These are phyloP conservation scores for Sander lucioperca DNA, from an alignment of 2,113 vertebrate species.

Conservation along the genomic window DNA sequence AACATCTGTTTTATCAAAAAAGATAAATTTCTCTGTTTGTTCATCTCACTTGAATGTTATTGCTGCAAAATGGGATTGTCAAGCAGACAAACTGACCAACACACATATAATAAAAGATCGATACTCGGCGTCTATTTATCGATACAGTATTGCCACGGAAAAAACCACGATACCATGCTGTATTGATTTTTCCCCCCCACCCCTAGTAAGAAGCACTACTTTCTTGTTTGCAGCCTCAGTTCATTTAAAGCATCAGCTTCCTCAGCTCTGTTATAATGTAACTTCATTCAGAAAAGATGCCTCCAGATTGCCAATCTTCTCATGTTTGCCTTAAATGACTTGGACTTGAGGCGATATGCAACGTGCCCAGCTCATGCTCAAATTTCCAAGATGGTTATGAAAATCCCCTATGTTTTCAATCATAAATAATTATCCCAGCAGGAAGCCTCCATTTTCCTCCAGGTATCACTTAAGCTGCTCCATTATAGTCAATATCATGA, in stretches of 20 bases:
- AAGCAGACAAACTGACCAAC: too few species aligned
- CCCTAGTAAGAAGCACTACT: background rate
- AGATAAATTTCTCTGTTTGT: too few species aligned
- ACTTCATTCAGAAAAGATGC: conserved; percentile 20
- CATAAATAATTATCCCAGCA: conserved; percentile 41
- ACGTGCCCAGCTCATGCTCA: background rate
- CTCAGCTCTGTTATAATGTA: background rate
- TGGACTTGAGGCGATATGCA: background rate
- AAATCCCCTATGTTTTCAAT: conserved; percentile 32
- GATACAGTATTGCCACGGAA: too few species aligned
- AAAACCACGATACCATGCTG: too few species aligned
- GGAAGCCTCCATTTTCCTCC: conserved; percentile 36
- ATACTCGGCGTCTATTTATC: too few species aligned
- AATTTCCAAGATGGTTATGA: conserved; percentile 21
- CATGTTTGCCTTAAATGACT: background rate
- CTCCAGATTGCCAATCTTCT: conserved; percentile 29
- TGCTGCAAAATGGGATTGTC: too few species aligned
- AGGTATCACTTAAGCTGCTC: conserved; percentile 36
- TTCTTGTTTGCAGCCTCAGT: conserved; percentile 1
- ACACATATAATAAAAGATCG: too few species aligned
- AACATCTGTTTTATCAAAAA: too few species aligned
- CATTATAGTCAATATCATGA: conserved; percentile 44
- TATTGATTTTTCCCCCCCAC: too few species aligned
- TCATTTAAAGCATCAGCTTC: conserved; percentile 14
- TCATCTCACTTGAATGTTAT: too few species aligned